Evolutionary conservation across 2,113 vertebrate species (phyloP).

Genomic region (Mormoops blainvillei): DNA sequence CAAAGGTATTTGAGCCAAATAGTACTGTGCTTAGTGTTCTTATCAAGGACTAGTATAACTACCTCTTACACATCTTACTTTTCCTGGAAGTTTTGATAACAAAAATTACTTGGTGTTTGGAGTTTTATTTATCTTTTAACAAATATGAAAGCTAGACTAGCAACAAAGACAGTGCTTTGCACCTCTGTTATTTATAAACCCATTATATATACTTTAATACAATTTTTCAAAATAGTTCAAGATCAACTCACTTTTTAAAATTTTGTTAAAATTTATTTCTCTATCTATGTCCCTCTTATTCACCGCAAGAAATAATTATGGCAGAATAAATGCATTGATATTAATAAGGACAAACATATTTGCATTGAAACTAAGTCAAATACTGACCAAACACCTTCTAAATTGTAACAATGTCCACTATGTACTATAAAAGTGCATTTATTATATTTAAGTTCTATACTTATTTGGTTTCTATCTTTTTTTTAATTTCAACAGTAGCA

Average conservation of each 20-base stretch:
- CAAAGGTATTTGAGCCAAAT: not conserved
- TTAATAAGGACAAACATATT: constrained; percentile 7
- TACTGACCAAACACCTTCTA: not conserved
- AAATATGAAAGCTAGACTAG: not conserved
- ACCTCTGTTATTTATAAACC: not conserved
- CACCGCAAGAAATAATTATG: not conserved
- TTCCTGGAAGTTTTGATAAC: not conserved
- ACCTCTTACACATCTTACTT: not conserved
- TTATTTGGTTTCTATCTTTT: not conserved
- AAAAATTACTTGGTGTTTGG: not conserved
- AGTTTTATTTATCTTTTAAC: not conserved
- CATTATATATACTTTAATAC: not conserved
- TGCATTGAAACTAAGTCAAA: not conserved
- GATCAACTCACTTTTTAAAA: not conserved
- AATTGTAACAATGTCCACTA: not conserved
- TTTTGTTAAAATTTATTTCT: not conserved
- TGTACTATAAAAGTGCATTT: not conserved
- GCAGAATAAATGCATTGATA: not conserved
- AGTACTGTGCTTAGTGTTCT: not conserved
- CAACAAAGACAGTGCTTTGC: not conserved
- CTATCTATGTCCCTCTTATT: not conserved
- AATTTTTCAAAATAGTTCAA: not conserved
- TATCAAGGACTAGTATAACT: not conserved
- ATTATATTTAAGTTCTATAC: not conserved
- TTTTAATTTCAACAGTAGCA: not conserved